A percentile compares a stretch with the other conserved stretches of the same genome.
phyloP scores from a whole-genome alignment of 2,113 vertebrate species.

The Tor tambroides region DNA sequence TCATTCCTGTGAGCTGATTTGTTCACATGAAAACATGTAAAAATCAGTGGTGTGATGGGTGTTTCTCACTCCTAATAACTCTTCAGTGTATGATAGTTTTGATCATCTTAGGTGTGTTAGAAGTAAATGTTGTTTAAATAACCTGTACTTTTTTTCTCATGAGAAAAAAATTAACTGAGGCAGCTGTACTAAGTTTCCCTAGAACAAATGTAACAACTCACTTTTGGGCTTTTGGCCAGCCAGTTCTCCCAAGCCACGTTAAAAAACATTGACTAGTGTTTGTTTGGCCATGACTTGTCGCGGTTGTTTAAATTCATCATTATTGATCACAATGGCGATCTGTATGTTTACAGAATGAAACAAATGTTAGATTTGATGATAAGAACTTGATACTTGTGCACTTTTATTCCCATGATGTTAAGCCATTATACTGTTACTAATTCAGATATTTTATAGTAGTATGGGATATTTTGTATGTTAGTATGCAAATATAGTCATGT shows the following conservation, averaged over 20 bases:
- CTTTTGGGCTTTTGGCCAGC: neutral
- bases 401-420: neutral
- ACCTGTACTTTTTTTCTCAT: neutral
- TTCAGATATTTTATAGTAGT: too few species aligned
- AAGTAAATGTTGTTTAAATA: neutral
- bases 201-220: neutral
- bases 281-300: neutral
- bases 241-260: neutral
- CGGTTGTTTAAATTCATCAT: constrained; percentile 21
- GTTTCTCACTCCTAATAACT: neutral
- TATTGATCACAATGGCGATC: neutral
- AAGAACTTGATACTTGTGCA: too few species aligned
- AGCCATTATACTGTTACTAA: neutral
- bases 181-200: neutral
- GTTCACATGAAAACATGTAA: neutral
- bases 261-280: constrained; percentile 30
- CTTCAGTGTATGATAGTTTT: neutral
- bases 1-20: neutral
- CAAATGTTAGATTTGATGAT: too few species aligned
- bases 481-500: too few species aligned
- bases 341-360: neutral
- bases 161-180: neutral
- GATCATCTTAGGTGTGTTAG: neutral
- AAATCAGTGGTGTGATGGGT: neutral
- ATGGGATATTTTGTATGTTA: too few species aligned